Conservation (phyloP, 2,888 invertebrate genomes). For the Drosophila differens region DNA sequence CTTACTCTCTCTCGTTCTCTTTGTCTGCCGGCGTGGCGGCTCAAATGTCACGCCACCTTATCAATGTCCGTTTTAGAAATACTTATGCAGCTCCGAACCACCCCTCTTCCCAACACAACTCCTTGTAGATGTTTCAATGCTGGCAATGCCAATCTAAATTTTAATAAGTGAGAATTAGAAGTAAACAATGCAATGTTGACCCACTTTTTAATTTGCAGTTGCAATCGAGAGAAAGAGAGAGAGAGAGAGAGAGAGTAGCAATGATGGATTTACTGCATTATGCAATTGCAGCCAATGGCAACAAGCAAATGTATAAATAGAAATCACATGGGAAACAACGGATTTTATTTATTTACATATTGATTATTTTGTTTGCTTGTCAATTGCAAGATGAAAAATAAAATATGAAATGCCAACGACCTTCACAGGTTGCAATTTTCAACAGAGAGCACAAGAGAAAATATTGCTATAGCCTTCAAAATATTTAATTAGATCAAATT, state of each 20-base stretch:
- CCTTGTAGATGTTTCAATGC: constrained; percentile 2
- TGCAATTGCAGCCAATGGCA: constrained; percentile 49
- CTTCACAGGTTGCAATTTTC: constrained; percentile 23
- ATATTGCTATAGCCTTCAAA: background rate
- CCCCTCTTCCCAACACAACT: background rate
- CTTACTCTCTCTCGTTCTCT: constrained; percentile 15
- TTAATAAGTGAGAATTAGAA: constrained; percentile 16
- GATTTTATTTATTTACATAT: constrained; percentile 43
- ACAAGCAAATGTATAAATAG: constrained; percentile 17
- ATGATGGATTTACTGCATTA: constrained; percentile 39
- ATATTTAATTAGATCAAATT: background rate
- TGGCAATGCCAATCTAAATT: constrained; percentile 1
- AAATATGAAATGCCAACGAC: constrained; percentile 25
- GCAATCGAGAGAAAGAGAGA: background rate
- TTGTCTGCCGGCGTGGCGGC: constrained; percentile 37
- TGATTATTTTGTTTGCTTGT: constrained; percentile 40
- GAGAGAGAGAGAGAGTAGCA: constrained; percentile 1
- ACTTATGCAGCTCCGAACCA: constrained; percentile 21
- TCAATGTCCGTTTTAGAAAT: constrained; percentile 45
- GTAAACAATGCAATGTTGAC: constrained; percentile 35
- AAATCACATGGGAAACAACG: constrained; percentile 3
- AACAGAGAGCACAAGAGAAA: background rate
- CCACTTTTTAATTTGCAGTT: constrained; percentile 34
- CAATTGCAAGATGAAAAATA: constrained; percentile 26
- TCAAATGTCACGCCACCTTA: constrained; percentile 75